These are phyloP conservation scores for Harpagoxenus sublaevis DNA, from an alignment of 2,888 invertebrate genomes.

Conservation along the genomic window DNA sequence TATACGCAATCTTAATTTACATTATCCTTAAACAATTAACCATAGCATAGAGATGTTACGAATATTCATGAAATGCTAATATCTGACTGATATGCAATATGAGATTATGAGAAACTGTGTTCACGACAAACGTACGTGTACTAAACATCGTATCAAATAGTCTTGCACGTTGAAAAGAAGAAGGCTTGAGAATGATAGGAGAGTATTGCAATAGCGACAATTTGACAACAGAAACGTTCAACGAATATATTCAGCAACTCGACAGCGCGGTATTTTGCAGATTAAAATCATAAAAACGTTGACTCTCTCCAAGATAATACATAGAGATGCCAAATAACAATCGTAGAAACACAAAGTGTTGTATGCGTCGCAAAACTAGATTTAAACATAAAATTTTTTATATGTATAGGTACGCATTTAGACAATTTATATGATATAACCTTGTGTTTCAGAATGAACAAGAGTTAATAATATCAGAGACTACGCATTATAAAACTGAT, in stretches of 20 bases:
- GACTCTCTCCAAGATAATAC: constrained; percentile 39
- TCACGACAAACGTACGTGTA: constrained; percentile 15
- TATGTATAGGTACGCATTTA: constrained; percentile 46
- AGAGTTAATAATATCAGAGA: background rate
- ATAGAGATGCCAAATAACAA: constrained; percentile 46
- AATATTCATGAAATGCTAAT: constrained; percentile 43
- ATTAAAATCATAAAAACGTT: constrained; percentile 42
- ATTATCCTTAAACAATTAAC: constrained; percentile 58
- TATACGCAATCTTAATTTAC: constrained; percentile 73
- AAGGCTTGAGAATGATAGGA: background rate
- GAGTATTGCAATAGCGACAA: background rate
- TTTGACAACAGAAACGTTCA: background rate
- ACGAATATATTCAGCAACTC: constrained; percentile 22
- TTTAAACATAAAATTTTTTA: constrained; percentile 40
- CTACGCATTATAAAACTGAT: constrained; percentile 9
- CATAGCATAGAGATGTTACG: constrained; percentile 35
- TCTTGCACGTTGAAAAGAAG: background rate
- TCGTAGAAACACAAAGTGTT: constrained; percentile 32
- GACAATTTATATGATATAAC: constrained; percentile 49
- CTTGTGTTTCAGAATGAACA: constrained; percentile 56
- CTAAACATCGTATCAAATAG: constrained; percentile 19
- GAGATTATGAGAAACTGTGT: constrained; percentile 59
- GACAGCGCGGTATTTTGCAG: constrained; percentile 21
- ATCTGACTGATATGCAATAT: constrained; percentile 63
- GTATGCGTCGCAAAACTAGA: constrained; percentile 27